Base-by-base conservation (phyloP, 2,797 vertebrate species). In the Gorsachius magnificus region DNA sequence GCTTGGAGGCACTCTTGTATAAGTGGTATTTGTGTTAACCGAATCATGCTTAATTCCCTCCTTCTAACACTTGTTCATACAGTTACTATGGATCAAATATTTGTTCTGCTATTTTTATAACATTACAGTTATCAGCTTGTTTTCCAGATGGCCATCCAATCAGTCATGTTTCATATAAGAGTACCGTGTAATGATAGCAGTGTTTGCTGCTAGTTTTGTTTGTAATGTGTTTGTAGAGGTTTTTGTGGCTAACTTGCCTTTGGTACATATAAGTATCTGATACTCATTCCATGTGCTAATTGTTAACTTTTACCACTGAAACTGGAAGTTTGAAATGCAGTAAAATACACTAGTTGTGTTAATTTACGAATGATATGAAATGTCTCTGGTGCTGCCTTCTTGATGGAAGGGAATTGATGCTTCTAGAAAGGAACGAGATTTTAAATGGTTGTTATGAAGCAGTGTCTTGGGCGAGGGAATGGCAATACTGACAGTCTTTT, bases 1-100 rank as follows among this genome's bases (percentile, higher is more conserved):
- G 93, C 86, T 93, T 92, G 86, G 94, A 92, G 85, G 90, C 83
- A 91, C 66, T 90, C 77, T 83, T 87, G 87, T 70, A 24, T 68
- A 85, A 79, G 71, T 77, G 68, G 53, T 78, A 56, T 51, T 81
- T 69, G 48, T 64, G 74, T 89, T 90, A 60, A 41, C 60, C 22
- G 69, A 87, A 71, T 75, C 48, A 46, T 58, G 36, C 61, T 84
- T 58, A 4, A 57, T 76, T 91, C 38, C 18, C 45, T 91, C 46
- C 16, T 72, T 22, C 90, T 87, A 51, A 75, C 58, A n/a, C 65
- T 83, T 91, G 75, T 53, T 94, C 26, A 3, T 74, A 21, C 45
- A 57, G 68, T 81, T 87, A 56, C 60, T 91, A 26, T 50, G 79
- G 79, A 92, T 92, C 70, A 87, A 77, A 84, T 95, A 70, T 60